Evolutionary conservation across 2,113 vertebrate species (phyloP), one percentile per base, ranked within the genome.

Genomic region (Crypturellus undulatus): DNA sequence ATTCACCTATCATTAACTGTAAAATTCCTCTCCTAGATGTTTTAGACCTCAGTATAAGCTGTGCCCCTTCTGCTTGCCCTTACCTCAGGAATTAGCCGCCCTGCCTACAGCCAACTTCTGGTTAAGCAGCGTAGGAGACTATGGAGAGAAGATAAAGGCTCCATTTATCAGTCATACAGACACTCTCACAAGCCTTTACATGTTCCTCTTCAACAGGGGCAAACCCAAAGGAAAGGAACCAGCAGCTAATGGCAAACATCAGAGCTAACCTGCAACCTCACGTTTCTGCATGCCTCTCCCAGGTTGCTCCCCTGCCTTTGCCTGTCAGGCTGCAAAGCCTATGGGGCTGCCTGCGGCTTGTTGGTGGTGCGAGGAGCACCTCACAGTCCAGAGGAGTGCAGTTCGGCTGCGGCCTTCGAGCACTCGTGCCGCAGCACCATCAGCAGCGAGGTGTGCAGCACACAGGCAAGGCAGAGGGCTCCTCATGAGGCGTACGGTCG

Each of bases 121-220:
- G 43, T 36, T 71, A 65, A 79, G 62, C 14, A 32, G 49, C 3
- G 15, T 10, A 60, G 43, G 9, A 89, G 17, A 73, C 82, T 87
- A 79, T 0, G 0, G 2, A 12, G 56, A 56, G 25, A 69, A 79
- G 19, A 62, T 19, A 34, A 62, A 73, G 15, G 30, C 7, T 58
- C 34, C 2, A 0, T 67, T 63, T 40, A 26, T 52, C 79, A 75
- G 73, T 12, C 7, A 59, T 6, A 34, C 63, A 25, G 38, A 63
- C 45, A 67, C 56, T 34, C 42, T 75, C 73, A 19, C 30, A 70
- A 67, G 10, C 30, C 28, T 89, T 67, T 49, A 54, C 38, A 34
- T 2, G 3, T 13, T 9, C 20, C 38, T 52, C 60, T 58, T 80
- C 26, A 70, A 73, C 45, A 6, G 26, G 45, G 36, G 7, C 21